Evolutionary conservation across 1,140 invertebrate genomes (phyloP), one percentile per base, ranked within the genome.

Genomic region (Halictus rubicundus): DNA sequence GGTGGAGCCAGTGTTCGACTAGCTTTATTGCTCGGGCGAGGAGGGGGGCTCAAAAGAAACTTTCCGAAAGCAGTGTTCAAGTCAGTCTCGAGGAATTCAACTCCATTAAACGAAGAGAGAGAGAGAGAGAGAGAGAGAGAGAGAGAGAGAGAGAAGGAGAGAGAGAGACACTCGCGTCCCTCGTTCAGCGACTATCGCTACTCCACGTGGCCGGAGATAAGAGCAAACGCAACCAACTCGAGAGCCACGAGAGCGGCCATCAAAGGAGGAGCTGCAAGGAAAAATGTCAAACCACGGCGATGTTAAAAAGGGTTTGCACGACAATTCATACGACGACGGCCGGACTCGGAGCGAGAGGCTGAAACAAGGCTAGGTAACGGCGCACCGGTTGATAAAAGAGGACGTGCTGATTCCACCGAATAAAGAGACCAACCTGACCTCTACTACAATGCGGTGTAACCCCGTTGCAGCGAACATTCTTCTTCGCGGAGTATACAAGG

Each of bases 151-250:
- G 12, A 14, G 25, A n/a, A 23, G 2, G 23, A 12, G 10, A 2
- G 25, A 9, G 10, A 23, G 8, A 23, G 9, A 14, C 59, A 3
- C 14, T 25, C 14, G 60, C 60, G 60, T 25, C 23, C 23, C 60
- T 61, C 60, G 60, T 61, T 61, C 25, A 16, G 16, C 60, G 60
- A 16, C 25, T 19, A 61, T 27, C 60, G 60, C 60, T 2, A 16
- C 14, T 61, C 60, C 25, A 27, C 60, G 60, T 32, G 25, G 14
- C 60, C 60, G 6, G 60, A 61, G 60, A 61, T 61, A 61, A 61
- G 60, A 61, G 25, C 60, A 61, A 61, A 61, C 60, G 60, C 60
- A 61, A 27, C 25, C 60, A 61, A 32, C 60, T 61, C 60, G 60
- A 61, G 60, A 61, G 25, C 23, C 59, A 60, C 10, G 59, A 60